phyloP scores from a whole-genome alignment of 1,140 invertebrate genomes.

The Calliopsis andreniformis region DNA sequence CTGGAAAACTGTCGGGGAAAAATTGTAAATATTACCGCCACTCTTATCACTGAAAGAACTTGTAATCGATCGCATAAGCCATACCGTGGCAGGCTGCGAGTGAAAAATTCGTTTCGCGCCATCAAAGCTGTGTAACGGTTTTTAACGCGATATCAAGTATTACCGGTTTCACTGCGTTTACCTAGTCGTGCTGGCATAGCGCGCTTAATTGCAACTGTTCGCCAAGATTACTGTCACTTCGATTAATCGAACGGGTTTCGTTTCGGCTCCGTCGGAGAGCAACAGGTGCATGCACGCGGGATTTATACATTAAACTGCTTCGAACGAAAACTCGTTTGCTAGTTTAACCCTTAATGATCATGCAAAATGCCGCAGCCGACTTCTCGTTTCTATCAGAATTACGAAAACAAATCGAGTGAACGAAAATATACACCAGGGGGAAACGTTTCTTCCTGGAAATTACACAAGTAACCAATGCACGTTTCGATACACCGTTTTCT shows the following conservation, averaged over 20 bases:
- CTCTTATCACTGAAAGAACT: neutral
- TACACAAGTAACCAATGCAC: neutral
- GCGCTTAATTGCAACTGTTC: constrained; percentile 17
- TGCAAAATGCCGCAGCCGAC: neutral
- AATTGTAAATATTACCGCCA: neutral
- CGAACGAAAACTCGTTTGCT: constrained; percentile 26
- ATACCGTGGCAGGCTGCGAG: neutral
- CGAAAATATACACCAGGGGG: neutral
- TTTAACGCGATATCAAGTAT: constrained; percentile 40
- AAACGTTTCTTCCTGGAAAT: neutral
- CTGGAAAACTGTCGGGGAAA: neutral
- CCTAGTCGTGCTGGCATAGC: no score
- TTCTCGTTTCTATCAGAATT: neutral
- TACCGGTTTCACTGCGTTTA: constrained; percentile 20
- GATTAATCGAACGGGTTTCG: constrained; percentile 51
- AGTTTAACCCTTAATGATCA: neutral
- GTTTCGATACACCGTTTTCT: neutral
- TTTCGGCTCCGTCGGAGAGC: constrained; percentile 26
- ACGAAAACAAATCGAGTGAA: neutral
- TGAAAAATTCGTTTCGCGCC: constrained; percentile 5
- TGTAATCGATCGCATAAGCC: neutral
- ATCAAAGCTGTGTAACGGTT: neutral
- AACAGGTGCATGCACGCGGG: constrained; percentile 41
- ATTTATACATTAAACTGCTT: constrained; percentile 42
- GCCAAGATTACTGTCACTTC: constrained; percentile 45